Evolutionary conservation across 2,888 invertebrate species (phyloP), one percentile per base, ranked within the genome.

Genomic region (Yponomeuta sedellus): DNA sequence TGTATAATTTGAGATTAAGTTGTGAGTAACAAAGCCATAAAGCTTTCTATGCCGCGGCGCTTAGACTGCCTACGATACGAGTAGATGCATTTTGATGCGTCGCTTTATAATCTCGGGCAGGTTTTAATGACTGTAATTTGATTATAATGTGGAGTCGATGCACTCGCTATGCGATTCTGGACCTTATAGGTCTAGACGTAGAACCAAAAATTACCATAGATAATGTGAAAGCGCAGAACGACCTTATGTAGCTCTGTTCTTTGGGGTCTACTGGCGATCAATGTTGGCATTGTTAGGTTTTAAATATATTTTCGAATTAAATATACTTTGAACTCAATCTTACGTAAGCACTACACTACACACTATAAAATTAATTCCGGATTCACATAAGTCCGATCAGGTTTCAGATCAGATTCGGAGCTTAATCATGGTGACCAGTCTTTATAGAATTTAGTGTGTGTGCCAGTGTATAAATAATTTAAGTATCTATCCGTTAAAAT

Each of bases 111-210:
- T 52, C 44, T 52, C 44, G 3, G 16, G 44, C 44, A 52, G 44
- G 44, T 52, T 52, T 52, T 52, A 52, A 52, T 52, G 44, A 52
- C 44, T 52, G 44, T 52, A 52, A 52, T 52, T 52, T 52, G 44
- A 52, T 52, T 52, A 52, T 52, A 52, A 52, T 52, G 44, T 52
- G 16, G 44, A 52, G 44, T 52, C 44, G 8, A 12, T 52, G 44
- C 44, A 16, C 44, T 12, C 4, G 44, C 16, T 16, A 16, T 16
- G 44, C 44, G 44, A 52, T 52, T 52, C 44, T 52, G 16, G 44
- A 52, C 44, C 44, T 0, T 52, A 52, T 16, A 52, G 16, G 1
- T 52, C 44, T 52, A 5, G 44, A 52, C 44, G 44, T 52, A 52
- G 1, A 16, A 52, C 16, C 44, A 52, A 52, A 52, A 52, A 52